These are phyloP conservation scores for Erpornis zantholeuca DNA, from an alignment of 2,113 vertebrate genomes.

Conservation along the genomic window DNA sequence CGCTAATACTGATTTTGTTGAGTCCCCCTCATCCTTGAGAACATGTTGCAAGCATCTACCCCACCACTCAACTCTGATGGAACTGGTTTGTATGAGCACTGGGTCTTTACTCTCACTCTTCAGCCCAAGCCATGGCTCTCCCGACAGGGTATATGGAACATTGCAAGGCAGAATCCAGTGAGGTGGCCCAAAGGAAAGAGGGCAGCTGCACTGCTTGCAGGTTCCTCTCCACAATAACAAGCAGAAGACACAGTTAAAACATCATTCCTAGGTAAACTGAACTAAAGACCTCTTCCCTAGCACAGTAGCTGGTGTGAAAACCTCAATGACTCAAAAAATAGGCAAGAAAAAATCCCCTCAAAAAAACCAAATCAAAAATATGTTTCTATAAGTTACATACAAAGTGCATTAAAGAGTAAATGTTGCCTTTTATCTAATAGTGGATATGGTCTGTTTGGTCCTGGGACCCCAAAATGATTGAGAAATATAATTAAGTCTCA, in stretches of 20 bases:
- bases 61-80: not conserved
- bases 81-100: not conserved
- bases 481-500: not conserved
- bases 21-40: not conserved
- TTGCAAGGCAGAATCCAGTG: accelerated
- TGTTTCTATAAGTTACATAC: not conserved
- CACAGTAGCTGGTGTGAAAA: not conserved
- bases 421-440: not conserved
- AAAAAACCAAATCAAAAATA: not conserved
- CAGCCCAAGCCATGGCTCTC: not conserved
- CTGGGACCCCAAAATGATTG: not conserved
- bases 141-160: not conserved
- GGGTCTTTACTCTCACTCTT: not conserved
- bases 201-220: not conserved
- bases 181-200: not conserved
- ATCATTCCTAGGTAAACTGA: not conserved
- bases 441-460: not conserved
- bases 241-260: not conserved
- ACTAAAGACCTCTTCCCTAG: not conserved
- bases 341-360: not conserved
- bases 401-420: not conserved
- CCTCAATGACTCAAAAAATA: not conserved
- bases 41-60: not conserved
- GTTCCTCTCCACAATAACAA: not conserved
- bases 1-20: not conserved